These are phyloP conservation scores for Colletes collaris DNA, from an alignment of 2,888 invertebrate species.

Conservation along the genomic window DNA sequence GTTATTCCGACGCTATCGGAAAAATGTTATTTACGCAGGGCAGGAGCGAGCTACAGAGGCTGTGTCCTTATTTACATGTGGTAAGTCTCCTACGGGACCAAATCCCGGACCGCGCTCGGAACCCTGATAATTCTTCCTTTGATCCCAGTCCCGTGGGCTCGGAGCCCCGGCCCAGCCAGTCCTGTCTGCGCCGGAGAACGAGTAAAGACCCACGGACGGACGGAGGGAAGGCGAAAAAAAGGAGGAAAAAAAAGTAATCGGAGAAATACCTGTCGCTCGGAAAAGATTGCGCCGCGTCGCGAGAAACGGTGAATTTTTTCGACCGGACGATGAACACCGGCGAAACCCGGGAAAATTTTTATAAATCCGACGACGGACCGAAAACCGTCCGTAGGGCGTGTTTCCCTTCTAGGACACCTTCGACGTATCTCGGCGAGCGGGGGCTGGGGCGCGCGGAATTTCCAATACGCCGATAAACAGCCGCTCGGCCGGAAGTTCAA, in stretches of 20 bases:
- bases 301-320: neutral
- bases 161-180: conserved; percentile 55
- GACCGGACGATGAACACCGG: neutral
- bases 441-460: conserved; percentile 22
- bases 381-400: neutral
- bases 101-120: conserved; percentile 82
- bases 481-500: conserved; percentile 48
- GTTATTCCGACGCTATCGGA: conserved; percentile 79
- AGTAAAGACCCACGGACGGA: conserved; percentile 67
- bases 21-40: conserved; percentile 83
- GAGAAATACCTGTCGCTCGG: conserved; percentile 62
- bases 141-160: conserved; percentile 81
- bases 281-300: conserved; percentile 43
- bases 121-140: conserved; percentile 83
- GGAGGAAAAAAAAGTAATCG: conserved; percentile 63
- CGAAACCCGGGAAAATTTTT: neutral
- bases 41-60: conserved; percentile 74
- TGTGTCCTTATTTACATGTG: conserved; percentile 83
- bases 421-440: conserved; percentile 9
- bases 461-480: conserved; percentile 55
- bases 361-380: neutral
- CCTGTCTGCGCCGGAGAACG: conserved; percentile 70
- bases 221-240: conserved; percentile 53
- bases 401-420: neutral
- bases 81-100: conserved; percentile 83